Evolutionary conservation across 2,113 vertebrate genomes (phyloP).

Genomic region (Lampris incognitus): DNA sequence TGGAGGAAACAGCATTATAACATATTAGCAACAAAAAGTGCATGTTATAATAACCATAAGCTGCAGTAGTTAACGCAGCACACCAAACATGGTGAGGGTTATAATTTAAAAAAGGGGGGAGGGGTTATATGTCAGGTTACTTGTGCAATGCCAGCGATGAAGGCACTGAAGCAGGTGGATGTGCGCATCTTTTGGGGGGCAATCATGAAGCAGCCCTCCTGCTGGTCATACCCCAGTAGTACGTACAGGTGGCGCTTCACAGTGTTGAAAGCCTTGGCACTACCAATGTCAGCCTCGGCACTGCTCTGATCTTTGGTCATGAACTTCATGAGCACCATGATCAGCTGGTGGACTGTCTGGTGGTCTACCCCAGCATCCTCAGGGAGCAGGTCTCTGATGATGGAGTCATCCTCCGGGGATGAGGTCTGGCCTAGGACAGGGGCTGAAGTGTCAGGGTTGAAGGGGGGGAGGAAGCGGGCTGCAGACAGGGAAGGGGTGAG

Average conservation of each 20-base stretch:
- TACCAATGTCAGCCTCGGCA: slow-evolving; percentile 93
- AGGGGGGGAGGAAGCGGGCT: slow-evolving; percentile 63
- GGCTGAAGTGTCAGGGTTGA: slow-evolving; percentile 71
- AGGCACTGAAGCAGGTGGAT: slow-evolving; percentile 98
- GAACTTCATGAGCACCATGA: slow-evolving; percentile 99
- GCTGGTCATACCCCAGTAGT: slow-evolving; percentile 94
- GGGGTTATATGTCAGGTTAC: slow-evolving; percentile 73
- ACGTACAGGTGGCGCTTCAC: slow-evolving; percentile 97
- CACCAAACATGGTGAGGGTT: background rate
- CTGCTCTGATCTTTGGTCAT: slow-evolving; percentile 98
- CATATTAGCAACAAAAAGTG: background rate
- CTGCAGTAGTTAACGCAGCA: background rate
- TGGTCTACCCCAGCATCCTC: slow-evolving; percentile 97
- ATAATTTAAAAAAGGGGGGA: background rate
- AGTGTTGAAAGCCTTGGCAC: slow-evolving; percentile 97
- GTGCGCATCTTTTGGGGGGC: slow-evolving; percentile 98
- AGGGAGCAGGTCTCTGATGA: slow-evolving; percentile 93
- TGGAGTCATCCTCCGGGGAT: slow-evolving; percentile 90
- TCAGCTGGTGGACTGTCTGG: slow-evolving; percentile 97
- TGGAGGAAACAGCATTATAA: slow-evolving; percentile 67
- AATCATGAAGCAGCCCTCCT: slow-evolving; percentile 99
- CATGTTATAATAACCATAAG: background rate
- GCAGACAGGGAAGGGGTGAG: slow-evolving; percentile 29
- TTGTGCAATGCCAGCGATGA: slow-evolving; percentile 96
- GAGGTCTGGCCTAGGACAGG: slow-evolving; percentile 85